phyloP scores from a whole-genome alignment of 53 echinoderm and acorn worm species.

The Crossaster papposus region DNA sequence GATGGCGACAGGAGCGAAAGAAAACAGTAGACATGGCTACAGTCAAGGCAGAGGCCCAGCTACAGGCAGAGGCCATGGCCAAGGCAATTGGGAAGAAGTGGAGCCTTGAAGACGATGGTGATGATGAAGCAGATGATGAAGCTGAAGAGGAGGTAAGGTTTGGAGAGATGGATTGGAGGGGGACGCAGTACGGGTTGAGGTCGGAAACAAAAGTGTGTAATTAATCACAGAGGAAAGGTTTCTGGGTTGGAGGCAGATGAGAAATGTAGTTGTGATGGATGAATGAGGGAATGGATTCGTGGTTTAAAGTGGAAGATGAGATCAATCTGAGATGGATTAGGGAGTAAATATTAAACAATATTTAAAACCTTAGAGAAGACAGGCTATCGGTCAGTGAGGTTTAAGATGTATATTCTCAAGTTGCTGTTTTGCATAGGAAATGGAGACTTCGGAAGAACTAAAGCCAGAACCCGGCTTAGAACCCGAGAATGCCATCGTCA shows the following conservation, averaged over 20 bases:
- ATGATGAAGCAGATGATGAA: constrained; percentile 79
- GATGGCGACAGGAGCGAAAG: constrained; percentile 93
- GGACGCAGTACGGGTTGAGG: background rate
- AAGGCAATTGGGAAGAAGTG: constrained; percentile 80
- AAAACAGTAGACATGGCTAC: constrained; percentile 66
- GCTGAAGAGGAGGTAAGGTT: constrained; percentile 55
- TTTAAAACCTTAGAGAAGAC: background rate
- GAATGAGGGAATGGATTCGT: background rate
- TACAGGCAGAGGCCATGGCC: constrained; percentile 10
- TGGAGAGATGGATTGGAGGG: background rate
- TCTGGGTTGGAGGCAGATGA: background rate
- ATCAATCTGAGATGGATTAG: background rate
- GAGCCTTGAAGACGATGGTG: constrained; percentile 96
- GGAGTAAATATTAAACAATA: background rate
- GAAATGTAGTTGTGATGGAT: no score
- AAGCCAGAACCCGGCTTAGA: constrained; percentile 13
- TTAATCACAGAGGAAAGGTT: background rate
- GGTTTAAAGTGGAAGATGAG: background rate
- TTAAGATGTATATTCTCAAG: background rate
- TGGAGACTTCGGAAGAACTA: constrained; percentile 42
- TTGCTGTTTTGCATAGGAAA: constrained; percentile 3
- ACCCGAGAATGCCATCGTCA: background rate
- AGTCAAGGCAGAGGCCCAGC: constrained; percentile 56
- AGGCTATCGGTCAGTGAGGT: background rate
- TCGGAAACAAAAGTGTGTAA: background rate